Conservation (phyloP, 64 coral and sea anemone species). For the Platygyra sinensis region DNA sequence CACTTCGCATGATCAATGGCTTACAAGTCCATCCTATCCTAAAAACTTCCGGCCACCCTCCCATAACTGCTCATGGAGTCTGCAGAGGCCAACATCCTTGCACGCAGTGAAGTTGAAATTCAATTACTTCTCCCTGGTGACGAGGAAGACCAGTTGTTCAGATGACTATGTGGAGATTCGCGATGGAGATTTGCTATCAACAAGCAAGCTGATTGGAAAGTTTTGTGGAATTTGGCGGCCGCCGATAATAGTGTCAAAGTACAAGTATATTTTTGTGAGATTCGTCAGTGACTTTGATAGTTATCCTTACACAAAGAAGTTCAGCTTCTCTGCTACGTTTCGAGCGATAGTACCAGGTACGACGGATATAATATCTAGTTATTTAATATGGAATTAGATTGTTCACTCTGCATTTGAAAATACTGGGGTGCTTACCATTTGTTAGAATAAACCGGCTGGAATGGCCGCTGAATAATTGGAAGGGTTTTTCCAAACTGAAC, state of each 20-base stretch:
- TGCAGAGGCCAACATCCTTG: neutral
- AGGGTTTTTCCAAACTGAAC: too few relatives aligned
- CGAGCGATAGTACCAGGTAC: slow-evolving; percentile 6
- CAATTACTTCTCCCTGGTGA: neutral
- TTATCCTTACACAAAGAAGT: neutral
- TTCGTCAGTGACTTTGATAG: slow-evolving; percentile 18
- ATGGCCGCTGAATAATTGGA: too few relatives aligned
- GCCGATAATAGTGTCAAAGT: slow-evolving; percentile 42
- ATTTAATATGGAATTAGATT: too few relatives aligned
- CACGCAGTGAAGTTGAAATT: slow-evolving; percentile 11
- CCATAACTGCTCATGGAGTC: slow-evolving; percentile 1
- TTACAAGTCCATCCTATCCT: slow-evolving; percentile 39
- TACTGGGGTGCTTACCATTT: too few relatives aligned
- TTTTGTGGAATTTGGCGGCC: slow-evolving; percentile 15
- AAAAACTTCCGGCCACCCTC: neutral
- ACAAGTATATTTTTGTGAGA: slow-evolving; percentile 30
- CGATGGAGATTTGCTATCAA: too few relatives aligned
- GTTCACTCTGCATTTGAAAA: too few relatives aligned
- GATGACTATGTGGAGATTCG: too few relatives aligned
- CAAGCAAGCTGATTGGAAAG: slow-evolving; percentile 13
- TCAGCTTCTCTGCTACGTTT: slow-evolving; percentile 14
- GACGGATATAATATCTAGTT: too few relatives aligned
- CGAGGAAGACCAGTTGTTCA: neutral
- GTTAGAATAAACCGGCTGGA: too few relatives aligned
- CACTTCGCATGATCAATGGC: neutral